A percentile compares a stretch with the other conserved stretches of the same genome.
Conservation (phyloP, 2,113 vertebrate species). For the Mus spicilegus region DNA sequence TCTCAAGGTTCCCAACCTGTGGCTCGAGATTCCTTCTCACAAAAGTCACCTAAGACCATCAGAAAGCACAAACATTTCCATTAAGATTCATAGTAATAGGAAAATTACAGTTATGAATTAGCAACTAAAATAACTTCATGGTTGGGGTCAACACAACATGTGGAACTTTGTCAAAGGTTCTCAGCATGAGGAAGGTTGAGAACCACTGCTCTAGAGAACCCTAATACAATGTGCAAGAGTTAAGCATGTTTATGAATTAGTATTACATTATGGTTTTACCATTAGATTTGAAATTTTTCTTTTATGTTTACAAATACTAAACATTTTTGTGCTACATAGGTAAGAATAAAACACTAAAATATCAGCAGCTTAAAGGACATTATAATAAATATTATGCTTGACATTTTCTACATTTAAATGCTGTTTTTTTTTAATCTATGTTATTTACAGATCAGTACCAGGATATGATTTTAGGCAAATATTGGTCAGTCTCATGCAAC, state of each 20-base stretch:
- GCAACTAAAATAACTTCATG: neutral
- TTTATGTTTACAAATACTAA: slow-evolving; percentile 24
- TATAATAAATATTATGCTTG: slow-evolving; percentile 19
- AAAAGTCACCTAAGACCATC: neutral
- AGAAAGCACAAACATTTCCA: neutral
- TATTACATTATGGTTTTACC: neutral
- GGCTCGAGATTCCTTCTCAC: neutral
- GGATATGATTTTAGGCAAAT: neutral
- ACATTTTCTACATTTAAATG: slow-evolving; percentile 26
- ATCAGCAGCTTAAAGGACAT: neutral
- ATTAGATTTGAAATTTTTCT: slow-evolving; percentile 14
- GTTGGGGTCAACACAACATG: neutral
- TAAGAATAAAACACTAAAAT: slow-evolving; percentile 12
- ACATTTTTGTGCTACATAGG: neutral
- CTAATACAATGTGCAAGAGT: neutral
- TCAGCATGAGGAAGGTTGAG: neutral
- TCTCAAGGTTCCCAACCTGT: neutral
- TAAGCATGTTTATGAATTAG: neutral
- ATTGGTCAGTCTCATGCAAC: slow-evolving; percentile 7
- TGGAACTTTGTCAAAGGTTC: no score
- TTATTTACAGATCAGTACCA: neutral
- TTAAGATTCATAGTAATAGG: neutral
- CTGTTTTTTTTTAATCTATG: neutral
- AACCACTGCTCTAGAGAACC: neutral
- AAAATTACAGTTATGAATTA: neutral